Evolutionary conservation across 2,888 invertebrate genomes (phyloP).

Genomic region (Sinotaia quadrata): DNA sequence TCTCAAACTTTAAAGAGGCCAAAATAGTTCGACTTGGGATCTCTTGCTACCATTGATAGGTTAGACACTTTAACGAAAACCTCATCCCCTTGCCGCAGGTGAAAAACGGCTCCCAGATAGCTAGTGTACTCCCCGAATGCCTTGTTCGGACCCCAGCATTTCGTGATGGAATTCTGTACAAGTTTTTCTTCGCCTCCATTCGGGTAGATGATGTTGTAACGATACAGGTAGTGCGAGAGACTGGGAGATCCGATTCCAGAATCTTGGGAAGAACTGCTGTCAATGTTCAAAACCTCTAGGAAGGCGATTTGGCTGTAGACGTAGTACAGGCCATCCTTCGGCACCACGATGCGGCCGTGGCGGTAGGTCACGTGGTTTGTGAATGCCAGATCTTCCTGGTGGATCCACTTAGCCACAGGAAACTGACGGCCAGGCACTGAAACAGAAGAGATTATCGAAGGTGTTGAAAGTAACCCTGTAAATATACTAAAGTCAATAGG

Average conservation of each 20-base stretch:
- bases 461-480: neutral
- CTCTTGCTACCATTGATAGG: constrained; percentile 52
- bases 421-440: constrained; percentile 59
- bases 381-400: constrained; percentile 60
- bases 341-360: constrained; percentile 61
- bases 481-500: too few species aligned
- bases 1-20: constrained; percentile 55
- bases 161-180: constrained; percentile 63
- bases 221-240: constrained; percentile 58
- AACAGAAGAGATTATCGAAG: neutral
- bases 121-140: constrained; percentile 65
- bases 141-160: constrained; percentile 60
- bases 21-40: constrained; percentile 63
- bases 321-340: constrained; percentile 60
- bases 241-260: constrained; percentile 39
- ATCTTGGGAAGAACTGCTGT: neutral
- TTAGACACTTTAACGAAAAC: constrained; percentile 66
- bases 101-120: constrained; percentile 64
- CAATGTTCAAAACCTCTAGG: constrained; percentile 51
- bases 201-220: constrained; percentile 63
- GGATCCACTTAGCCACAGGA: constrained; percentile 57
- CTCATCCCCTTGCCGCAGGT: constrained; percentile 61
- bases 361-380: constrained; percentile 55
- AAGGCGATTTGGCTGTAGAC: constrained; percentile 63
- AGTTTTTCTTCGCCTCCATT: constrained; percentile 63